phyloP scores from a whole-genome alignment of 2,113 vertebrate genomes.

The Corythornis cristatus region DNA sequence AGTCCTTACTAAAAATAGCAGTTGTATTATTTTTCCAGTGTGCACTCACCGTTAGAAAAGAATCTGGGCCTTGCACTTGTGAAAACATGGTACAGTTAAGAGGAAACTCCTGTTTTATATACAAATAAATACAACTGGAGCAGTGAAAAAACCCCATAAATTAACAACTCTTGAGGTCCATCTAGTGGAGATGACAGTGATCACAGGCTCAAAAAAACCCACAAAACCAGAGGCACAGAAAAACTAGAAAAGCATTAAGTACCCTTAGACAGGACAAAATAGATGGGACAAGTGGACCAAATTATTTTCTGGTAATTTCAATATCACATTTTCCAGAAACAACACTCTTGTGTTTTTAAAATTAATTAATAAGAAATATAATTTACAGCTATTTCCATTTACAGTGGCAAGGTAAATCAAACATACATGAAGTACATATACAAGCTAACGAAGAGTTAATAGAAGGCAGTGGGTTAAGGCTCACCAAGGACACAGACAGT shows the following conservation, averaged over 20 bases:
- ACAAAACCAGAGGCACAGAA: not conserved
- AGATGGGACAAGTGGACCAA: not conserved
- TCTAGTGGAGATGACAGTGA: constrained; percentile 60
- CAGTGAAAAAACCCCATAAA: not conserved
- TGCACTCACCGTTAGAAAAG: not conserved
- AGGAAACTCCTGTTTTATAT: not conserved
- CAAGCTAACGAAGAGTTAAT: not conserved
- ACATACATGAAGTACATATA: not conserved
- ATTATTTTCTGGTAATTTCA: not conserved
- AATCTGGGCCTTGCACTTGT: not conserved
- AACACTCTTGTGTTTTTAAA: not conserved
- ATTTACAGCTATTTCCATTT: not conserved
- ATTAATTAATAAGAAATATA: not conserved
- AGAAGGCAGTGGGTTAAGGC: not conserved
- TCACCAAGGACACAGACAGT: not conserved
- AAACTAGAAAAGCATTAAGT: not conserved
- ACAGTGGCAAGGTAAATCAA: not conserved
- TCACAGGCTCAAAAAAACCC: not conserved
- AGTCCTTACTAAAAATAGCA: not conserved
- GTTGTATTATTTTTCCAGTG: not conserved
- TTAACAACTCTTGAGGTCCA: constrained; percentile 35
- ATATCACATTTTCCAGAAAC: not conserved
- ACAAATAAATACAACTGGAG: not conserved
- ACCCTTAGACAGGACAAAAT: not conserved
- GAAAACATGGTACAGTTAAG: not conserved